Evolutionary conservation across 2,797 vertebrate genomes (phyloP).

Genomic region (Leptatherina wallacei): DNA sequence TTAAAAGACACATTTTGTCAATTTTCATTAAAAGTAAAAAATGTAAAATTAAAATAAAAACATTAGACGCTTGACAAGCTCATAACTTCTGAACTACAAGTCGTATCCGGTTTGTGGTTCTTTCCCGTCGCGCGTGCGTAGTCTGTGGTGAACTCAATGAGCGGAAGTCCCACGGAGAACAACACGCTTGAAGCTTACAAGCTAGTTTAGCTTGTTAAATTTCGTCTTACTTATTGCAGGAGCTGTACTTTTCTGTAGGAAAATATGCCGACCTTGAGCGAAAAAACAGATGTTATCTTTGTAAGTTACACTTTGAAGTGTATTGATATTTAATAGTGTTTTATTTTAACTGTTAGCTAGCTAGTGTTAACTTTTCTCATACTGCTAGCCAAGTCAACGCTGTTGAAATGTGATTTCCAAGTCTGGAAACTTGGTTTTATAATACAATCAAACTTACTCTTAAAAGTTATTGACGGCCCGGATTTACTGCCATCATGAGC

Average conservation of each 20-base stretch:
- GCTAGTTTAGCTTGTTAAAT: constrained; percentile 49
- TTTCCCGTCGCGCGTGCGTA: constrained; percentile 2
- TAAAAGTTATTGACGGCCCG: background rate
- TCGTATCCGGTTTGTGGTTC: background rate
- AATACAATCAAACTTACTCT: background rate
- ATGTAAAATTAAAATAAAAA: no score
- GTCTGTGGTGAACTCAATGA: background rate
- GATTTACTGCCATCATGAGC: accelerated
- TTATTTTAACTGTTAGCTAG: background rate
- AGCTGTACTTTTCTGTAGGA: background rate
- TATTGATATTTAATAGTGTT: background rate
- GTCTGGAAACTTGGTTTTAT: background rate
- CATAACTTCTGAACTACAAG: constrained; percentile 25
- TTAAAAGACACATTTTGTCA: no score
- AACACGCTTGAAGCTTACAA: constrained; percentile 34
- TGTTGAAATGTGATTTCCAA: constrained; percentile 12
- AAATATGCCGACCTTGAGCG: constrained; percentile 68
- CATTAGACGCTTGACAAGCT: no score
- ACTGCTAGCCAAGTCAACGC: constrained; percentile 3
- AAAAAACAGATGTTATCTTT: constrained; percentile 80
- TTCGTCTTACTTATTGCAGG: constrained; percentile 7
- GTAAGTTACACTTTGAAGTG: constrained; percentile 63
- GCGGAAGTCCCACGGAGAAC: constrained; percentile 38
- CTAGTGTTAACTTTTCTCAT: background rate
- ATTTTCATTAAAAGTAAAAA: no score